Evolutionary conservation across 2,113 vertebrate species (phyloP).

Genomic region (Pithys albifrons): DNA sequence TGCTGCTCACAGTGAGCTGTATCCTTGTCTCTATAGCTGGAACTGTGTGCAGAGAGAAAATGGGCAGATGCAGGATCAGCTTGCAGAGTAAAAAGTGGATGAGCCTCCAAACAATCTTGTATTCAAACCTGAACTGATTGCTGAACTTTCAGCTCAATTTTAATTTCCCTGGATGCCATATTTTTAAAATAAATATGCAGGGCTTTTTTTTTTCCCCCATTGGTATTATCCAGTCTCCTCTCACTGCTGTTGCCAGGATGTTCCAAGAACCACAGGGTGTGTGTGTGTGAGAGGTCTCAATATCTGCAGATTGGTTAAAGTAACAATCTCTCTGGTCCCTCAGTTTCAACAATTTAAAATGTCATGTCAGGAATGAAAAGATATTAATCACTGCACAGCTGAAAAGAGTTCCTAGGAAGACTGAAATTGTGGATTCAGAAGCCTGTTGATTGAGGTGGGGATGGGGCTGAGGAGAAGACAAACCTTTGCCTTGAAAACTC

Average conservation of each 20-base stretch:
- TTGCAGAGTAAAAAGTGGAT: neutral
- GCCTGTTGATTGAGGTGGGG: neutral
- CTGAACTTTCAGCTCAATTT: slow-evolving; percentile 46
- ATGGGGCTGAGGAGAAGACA: neutral
- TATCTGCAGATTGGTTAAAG: slow-evolving; percentile 22
- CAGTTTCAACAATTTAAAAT: slow-evolving; percentile 53
- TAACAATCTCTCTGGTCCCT: slow-evolving; percentile 20
- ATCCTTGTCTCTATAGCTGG: neutral
- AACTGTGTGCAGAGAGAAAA: neutral
- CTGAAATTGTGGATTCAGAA: neutral
- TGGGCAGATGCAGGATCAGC: slow-evolving; percentile 1
- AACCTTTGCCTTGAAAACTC: neutral
- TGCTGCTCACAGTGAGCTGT: neutral
- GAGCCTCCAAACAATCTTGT: slow-evolving; percentile 5
- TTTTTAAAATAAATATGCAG: slow-evolving; percentile 42
- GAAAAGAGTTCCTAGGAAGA: neutral
- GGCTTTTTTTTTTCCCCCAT: neutral
- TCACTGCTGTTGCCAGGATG: neutral
- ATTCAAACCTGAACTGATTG: slow-evolving; percentile 30
- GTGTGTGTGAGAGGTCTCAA: slow-evolving; percentile 10
- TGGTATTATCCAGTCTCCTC: neutral
- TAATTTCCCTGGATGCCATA: slow-evolving; percentile 31
- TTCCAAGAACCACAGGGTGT: neutral
- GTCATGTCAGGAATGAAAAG: slow-evolving; percentile 18
- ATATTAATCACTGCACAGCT: slow-evolving; percentile 30